These are phyloP conservation scores for Heliothis subflexa DNA, from an alignment of 1,140 invertebrate genomes.

Conservation along the genomic window DNA sequence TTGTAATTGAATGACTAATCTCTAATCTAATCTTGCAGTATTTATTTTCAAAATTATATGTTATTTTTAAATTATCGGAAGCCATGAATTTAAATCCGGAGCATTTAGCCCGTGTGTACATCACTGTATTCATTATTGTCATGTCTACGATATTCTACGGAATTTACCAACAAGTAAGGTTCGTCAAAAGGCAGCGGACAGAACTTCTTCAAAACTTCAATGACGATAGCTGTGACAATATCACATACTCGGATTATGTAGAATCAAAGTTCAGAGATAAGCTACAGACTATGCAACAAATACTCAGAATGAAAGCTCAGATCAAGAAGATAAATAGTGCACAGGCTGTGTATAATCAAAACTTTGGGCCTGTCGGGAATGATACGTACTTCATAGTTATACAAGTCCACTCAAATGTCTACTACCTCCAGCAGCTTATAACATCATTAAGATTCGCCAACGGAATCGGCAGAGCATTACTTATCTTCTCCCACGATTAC, in stretches of 20 bases:
- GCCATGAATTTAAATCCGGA: constrained; percentile 23
- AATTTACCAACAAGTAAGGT: background rate
- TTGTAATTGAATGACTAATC: background rate
- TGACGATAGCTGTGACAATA: constrained; percentile 8
- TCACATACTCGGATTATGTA: background rate
- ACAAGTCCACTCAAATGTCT: constrained; percentile 56
- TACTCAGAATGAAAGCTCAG: constrained; percentile 29
- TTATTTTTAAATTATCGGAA: background rate
- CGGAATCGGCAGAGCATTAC: constrained; percentile 53
- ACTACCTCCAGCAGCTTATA: constrained; percentile 55
- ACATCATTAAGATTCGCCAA: constrained; percentile 49
- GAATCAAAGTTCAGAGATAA: background rate
- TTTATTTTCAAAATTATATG: background rate
- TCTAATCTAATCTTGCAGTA: background rate
- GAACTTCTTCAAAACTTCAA: constrained; percentile 2
- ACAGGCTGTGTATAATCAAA: constrained; percentile 44
- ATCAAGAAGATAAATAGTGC: constrained; percentile 48
- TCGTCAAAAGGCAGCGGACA: background rate
- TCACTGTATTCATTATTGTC: background rate
- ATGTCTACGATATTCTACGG: background rate
- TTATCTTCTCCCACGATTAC: constrained; percentile 63
- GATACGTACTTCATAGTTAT: constrained; percentile 55
- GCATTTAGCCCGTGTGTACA: background rate
- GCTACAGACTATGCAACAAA: background rate
- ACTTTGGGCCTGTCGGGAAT: constrained; percentile 19